Base-by-base conservation (phyloP, 2,888 invertebrate species). In the Ectemnius cavifrons region DNA sequence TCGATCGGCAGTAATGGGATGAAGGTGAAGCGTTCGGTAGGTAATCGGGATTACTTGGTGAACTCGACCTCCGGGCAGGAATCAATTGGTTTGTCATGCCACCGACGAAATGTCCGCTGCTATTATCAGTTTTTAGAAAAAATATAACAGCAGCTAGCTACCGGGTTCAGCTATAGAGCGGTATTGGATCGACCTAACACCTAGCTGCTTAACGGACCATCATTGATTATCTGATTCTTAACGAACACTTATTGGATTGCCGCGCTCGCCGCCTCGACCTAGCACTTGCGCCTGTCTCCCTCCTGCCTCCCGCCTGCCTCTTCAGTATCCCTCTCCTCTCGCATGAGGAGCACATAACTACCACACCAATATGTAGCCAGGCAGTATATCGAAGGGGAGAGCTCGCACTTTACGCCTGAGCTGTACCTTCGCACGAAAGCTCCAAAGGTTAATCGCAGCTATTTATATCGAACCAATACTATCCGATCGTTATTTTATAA, bases 401-500 rank as follows among this genome's bases (percentile, higher is more conserved):
- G 16, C 16, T 52, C 37, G 37, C 37, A 37, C n/a, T 52, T 52
- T 16, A 52, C 52, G 52, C n/a, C 52, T 14, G 16, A 37, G 37
- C 37, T 6, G 52, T 52, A 16, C n/a, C 52, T 52, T 52, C 52
- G 52, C 52, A 52, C n/a, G 14, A 52, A 14, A 14, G 52, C 16
- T 52, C 52, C 52, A 52, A 52, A 52, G 52, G 52, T 52, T 52
- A n/a, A 52, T 52, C n/a, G 16, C n/a, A 11, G 52, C 52, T 52
- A 52, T 52, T 52, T 16, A 16, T 52, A 52, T 16, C 52, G 52
- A 5, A 14, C 52, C 14, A 16, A 52, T 52, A 16, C 13, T 13
- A 52, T 5, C 14, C 52, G 8, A 37, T 37, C 37, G 11, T 37
- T 37, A 37, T 37, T 37, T 37, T 37, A 37, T 37, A 6, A 37